Percentiles rank a stretch among this genome's conserved stretches.
Conservation (phyloP, 2,113 vertebrate genomes). For the Antechinus stuartii region DNA sequence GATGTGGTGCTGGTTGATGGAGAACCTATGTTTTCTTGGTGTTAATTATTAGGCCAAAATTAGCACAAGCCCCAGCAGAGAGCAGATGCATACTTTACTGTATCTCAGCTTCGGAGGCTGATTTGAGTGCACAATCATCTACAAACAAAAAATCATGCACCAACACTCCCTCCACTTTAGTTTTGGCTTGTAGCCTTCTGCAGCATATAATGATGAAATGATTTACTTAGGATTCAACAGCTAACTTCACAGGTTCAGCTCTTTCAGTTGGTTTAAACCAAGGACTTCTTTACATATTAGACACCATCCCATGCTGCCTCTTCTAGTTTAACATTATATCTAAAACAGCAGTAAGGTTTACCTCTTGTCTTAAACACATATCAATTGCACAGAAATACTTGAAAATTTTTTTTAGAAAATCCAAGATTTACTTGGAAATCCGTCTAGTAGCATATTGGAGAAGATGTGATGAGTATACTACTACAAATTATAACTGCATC, state of each 20-base stretch:
- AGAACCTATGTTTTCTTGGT: too few relatives aligned
- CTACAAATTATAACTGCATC: constrained; percentile 88
- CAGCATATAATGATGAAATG: background rate
- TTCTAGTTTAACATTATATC: background rate
- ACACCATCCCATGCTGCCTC: background rate
- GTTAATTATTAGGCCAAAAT: too few relatives aligned
- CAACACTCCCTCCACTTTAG: too few relatives aligned
- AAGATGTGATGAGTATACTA: constrained; percentile 80
- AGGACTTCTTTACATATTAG: background rate
- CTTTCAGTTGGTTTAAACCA: background rate
- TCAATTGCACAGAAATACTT: background rate
- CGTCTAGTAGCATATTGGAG: constrained; percentile 81
- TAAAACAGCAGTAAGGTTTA: background rate
- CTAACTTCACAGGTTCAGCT: background rate
- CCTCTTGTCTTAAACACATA: background rate
- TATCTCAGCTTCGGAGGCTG: too few relatives aligned
- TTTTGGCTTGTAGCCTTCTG: background rate
- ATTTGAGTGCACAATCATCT: too few relatives aligned
- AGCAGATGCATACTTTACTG: too few relatives aligned
- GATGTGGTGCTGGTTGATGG: too few relatives aligned
- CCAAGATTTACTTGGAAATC: constrained; percentile 85
- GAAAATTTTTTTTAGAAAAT: background rate
- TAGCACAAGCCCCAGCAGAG: too few relatives aligned
- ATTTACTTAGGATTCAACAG: background rate
- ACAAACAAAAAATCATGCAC: too few relatives aligned